Conservation (phyloP, 2,888 invertebrate species). For the Ophion costatus region DNA sequence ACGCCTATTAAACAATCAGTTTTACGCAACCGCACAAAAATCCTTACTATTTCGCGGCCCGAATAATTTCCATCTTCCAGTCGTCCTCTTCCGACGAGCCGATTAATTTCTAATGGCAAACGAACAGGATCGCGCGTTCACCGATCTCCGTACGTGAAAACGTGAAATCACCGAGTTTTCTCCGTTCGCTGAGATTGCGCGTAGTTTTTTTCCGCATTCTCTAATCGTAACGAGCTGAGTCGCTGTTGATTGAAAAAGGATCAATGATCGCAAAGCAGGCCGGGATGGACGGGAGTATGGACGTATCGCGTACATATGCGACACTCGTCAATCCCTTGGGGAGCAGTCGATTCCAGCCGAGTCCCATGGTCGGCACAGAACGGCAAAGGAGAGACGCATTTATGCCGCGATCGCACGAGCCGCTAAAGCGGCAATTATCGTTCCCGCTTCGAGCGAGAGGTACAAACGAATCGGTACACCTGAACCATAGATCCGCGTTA, state of each 20-base stretch:
- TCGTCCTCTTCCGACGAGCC: background rate
- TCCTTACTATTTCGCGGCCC: background rate
- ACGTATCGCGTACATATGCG: background rate
- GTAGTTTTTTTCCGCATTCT: background rate
- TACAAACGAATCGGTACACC: constrained; percentile 79
- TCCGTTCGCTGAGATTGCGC: background rate
- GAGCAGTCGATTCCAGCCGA: constrained; percentile 39
- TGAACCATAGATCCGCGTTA: constrained; percentile 82
- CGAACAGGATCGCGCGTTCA: background rate
- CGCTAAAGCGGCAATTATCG: constrained; percentile 75
- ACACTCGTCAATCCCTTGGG: constrained; percentile 47
- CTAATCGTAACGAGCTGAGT: constrained; percentile 14
- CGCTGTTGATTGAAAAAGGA: constrained; percentile 44
- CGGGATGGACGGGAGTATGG: constrained; percentile 12
- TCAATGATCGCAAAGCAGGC: constrained; percentile 38
- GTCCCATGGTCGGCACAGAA: constrained; percentile 46
- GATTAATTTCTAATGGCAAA: background rate
- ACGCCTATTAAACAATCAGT: no score
- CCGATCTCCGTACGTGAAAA: constrained; percentile 18
- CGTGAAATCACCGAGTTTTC: constrained; percentile 9
- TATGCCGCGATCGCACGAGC: constrained; percentile 59
- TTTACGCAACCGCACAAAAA: no score
- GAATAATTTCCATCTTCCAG: background rate
- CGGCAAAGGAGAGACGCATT: constrained; percentile 47
- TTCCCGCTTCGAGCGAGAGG: constrained; percentile 70